A percentile compares a stretch with the other conserved stretches of the same genome.
These are phyloP conservation scores for Byasa hedistus DNA, from an alignment of 2,888 invertebrate species.

Conservation along the genomic window DNA sequence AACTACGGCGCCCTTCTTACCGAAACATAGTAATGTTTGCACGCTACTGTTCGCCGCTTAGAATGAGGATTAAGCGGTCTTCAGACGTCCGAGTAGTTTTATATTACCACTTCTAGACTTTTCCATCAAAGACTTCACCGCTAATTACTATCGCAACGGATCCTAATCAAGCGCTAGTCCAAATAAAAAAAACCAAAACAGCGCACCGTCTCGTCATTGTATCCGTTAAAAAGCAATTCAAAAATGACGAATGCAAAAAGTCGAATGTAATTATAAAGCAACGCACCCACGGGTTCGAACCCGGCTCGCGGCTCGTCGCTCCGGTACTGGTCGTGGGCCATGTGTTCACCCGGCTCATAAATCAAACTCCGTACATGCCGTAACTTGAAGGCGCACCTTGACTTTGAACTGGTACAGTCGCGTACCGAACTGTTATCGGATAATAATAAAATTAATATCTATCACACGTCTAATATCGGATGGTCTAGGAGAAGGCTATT, in stretches of 20 bases:
- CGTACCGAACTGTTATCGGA: slow-evolving; percentile 39
- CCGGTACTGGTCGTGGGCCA: slow-evolving; percentile 15
- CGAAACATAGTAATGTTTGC: too few species aligned
- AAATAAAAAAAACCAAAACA: slow-evolving; percentile 6
- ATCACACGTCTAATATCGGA: too few species aligned
- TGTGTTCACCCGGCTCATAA: slow-evolving; percentile 46
- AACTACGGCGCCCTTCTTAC: too few species aligned
- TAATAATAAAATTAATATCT: background rate
- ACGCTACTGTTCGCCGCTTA: too few species aligned
- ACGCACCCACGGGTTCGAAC: slow-evolving; percentile 33
- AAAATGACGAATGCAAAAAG: slow-evolving; percentile 30
- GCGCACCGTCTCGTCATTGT: slow-evolving; percentile 7
- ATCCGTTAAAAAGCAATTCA: slow-evolving; percentile 34
- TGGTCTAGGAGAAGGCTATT: too few species aligned
- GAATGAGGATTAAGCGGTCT: too few species aligned
- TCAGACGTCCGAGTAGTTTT: too few species aligned
- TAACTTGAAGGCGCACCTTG: slow-evolving; percentile 57
- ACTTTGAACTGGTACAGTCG: slow-evolving; percentile 61
- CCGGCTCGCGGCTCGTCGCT: slow-evolving; percentile 15
- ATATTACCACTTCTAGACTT: too few species aligned
- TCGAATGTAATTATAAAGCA: slow-evolving; percentile 33
- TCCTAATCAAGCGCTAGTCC: background rate
- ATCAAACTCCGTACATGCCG: slow-evolving; percentile 46
- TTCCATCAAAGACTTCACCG: too few species aligned
- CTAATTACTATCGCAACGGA: too few species aligned